Base-by-base conservation (phyloP, 1,140 invertebrate species). In the Aphelinus certus region DNA sequence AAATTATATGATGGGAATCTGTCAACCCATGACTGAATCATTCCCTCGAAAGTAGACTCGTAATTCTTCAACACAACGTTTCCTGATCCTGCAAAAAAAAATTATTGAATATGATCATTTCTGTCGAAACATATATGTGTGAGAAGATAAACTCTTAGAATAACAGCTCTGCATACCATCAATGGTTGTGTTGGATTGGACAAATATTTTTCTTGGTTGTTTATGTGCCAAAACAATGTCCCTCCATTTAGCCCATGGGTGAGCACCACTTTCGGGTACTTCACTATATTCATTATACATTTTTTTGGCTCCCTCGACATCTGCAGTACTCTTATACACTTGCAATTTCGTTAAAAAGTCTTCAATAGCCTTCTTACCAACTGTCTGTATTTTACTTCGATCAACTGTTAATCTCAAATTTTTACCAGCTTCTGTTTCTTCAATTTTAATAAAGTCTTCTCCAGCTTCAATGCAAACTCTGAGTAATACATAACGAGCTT, bases 151-250 rank as follows among this genome's bases (percentile, higher is more conserved):
- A 26, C 26, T 26, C 26, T 26, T 26, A 26, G 26, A 26, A 26
- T 26, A 26, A 26, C 26, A 26, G 26, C 26, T 43, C 71, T 71
- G 81, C 70, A 82, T 85, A 75, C 89, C 86, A 71, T 87, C 87
- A 77, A 84, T 49, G 68, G 85, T 85, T 1, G 95, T 97, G 84
- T 97, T 97, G 53, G 94, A 90, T 85, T 97, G 96, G 7, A 97
- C 95, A 83, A 97, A 94, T 80, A 98, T 94, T 82, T 96, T 96
- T 63, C 96, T 89, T 0, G 97, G 96, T 82, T 97, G 94, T 83
- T 96, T 96, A 81, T 97, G 93, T 42, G 92, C 91, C 81, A 98
- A 83, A 48, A 97, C 92, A 83, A 98, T 96, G 61, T 95, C 91
- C 63, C 96, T 91, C 94, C 95, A 97, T 73, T 90, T 90, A 1